These are phyloP conservation scores for Pinctada fucata DNA, from an alignment of 2,888 invertebrate species.

Conservation along the genomic window DNA sequence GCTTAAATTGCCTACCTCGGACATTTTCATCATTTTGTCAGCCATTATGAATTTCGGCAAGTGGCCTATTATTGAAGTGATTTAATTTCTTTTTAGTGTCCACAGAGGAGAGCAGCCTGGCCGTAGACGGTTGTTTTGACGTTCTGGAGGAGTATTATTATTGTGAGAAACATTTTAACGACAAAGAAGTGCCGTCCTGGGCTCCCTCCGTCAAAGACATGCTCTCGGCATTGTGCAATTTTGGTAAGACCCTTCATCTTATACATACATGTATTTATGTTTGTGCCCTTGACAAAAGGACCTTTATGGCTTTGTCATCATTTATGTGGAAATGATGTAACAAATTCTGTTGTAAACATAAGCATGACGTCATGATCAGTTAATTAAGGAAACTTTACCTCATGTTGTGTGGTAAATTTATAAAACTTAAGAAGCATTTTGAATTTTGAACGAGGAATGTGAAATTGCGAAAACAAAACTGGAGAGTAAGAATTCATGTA, in stretches of 20 bases:
- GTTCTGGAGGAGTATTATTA: constrained; percentile 50
- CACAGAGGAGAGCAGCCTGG: constrained; percentile 47
- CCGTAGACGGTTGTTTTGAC: constrained; percentile 51
- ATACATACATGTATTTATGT: not conserved
- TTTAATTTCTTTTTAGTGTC: constrained; percentile 55
- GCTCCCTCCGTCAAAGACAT: constrained; percentile 52
- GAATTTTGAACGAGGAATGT: too few species aligned
- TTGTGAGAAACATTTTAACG: constrained; percentile 33
- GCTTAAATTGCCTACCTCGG: too few species aligned
- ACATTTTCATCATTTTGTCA: too few species aligned
- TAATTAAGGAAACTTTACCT: too few species aligned
- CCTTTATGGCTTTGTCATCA: not conserved
- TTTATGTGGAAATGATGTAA: not conserved
- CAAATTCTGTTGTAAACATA: not conserved
- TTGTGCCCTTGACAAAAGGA: not conserved
- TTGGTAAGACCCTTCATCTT: constrained; percentile 47
- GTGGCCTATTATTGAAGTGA: too few species aligned
- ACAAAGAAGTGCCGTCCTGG: constrained; percentile 46
- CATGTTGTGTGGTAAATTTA: too few species aligned
- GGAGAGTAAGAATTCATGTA: too few species aligned
- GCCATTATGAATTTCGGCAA: too few species aligned
- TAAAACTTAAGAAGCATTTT: too few species aligned
- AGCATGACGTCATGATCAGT: too few species aligned
- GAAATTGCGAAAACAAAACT: too few species aligned
- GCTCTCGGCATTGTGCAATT: constrained; percentile 57